Evolutionary conservation across 2,797 vertebrate species (phyloP).

Genomic region (Megalops cyprinoides): DNA sequence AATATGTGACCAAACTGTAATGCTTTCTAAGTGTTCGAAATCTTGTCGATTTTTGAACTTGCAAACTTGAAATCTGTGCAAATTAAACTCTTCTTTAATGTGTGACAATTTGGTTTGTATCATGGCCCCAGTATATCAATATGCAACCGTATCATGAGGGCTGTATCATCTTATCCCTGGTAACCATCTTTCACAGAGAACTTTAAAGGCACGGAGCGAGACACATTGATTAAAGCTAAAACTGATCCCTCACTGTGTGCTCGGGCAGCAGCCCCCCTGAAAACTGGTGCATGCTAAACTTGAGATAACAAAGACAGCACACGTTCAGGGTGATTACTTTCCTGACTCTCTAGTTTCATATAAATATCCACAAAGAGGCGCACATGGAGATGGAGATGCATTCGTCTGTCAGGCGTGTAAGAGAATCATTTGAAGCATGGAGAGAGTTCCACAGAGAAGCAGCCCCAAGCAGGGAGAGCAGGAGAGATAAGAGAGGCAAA

Average conservation of each 20-base stretch:
- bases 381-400: neutral
- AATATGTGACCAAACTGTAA: no score
- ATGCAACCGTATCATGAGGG: no score
- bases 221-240: constrained; percentile 11
- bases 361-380: constrained; percentile 17
- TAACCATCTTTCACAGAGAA: neutral
- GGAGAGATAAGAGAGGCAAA: neutral
- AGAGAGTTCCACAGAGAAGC: neutral
- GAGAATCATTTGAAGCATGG: constrained; percentile 12
- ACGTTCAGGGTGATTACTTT: constrained; percentile 18
- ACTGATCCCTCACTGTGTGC: neutral
- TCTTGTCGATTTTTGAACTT: no score
- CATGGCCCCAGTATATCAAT: no score
- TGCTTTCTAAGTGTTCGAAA: no score
- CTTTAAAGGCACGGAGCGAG: constrained; percentile 13
- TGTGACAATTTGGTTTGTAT: no score
- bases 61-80: no score
- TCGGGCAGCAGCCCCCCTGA: neutral
- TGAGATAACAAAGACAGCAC: neutral
- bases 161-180: no score
- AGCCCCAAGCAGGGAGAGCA: neutral
- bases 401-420: constrained; percentile 14
- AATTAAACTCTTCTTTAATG: no score
- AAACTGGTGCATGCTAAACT: neutral
- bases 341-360: constrained; percentile 3